Percentiles rank a stretch among this genome's conserved stretches.
Evolutionary conservation across 2,797 vertebrate species (phyloP).

Genomic region (Carapus acus): DNA sequence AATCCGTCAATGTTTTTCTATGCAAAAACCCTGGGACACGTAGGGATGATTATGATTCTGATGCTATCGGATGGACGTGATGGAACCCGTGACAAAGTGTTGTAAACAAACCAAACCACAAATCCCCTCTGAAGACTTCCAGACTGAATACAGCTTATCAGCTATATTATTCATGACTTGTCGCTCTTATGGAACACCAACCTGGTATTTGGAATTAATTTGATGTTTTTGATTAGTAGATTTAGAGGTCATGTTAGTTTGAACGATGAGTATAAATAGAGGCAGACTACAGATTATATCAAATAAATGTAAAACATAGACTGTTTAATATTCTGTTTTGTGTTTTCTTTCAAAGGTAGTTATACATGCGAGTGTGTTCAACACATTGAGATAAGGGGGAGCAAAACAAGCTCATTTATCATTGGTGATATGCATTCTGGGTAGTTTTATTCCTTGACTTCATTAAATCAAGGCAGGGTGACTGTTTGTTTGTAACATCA

Average conservation of each 20-base stretch:
- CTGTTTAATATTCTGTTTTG: not conserved
- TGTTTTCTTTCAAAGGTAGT: constrained; percentile 12
- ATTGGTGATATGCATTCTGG: no score
- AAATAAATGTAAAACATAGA: constrained; percentile 28
- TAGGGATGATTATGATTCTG: constrained; percentile 24
- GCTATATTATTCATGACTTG: constrained; percentile 46
- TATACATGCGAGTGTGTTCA: no score
- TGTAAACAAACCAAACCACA: constrained; percentile 5
- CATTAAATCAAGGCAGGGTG: no score
- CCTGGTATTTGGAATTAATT: constrained; percentile 41
- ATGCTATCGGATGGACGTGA: constrained; percentile 18
- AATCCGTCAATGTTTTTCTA: constrained; percentile 64
- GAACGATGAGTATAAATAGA: constrained; percentile 40
- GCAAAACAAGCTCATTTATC: no score
- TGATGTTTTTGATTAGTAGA: constrained; percentile 42
- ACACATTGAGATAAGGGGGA: no score
- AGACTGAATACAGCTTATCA: constrained; percentile 27
- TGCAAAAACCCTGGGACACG: constrained; percentile 66
- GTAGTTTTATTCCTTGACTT: no score
- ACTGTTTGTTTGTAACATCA: no score
- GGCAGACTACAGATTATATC: constrained; percentile 43
- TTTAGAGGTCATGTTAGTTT: constrained; percentile 51
- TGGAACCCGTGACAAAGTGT: constrained; percentile 13
- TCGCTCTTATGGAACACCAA: constrained; percentile 19
- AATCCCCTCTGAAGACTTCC: constrained; percentile 1